These are phyloP conservation scores for Leptosomus discolor DNA, from an alignment of 2,113 vertebrate species.

Conservation along the genomic window DNA sequence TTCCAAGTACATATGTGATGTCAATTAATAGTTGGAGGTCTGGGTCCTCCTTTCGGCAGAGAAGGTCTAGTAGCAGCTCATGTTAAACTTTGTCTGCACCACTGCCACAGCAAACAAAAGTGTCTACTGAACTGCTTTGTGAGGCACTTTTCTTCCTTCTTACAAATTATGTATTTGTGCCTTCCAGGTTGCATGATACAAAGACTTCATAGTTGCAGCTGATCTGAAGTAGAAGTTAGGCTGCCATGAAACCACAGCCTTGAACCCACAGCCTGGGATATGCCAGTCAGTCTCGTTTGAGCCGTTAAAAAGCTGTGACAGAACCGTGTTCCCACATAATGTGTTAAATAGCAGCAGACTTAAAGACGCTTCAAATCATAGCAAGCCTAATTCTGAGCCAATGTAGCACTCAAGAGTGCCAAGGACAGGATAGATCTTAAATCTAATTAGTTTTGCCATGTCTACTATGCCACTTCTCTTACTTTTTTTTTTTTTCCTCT, in stretches of 20 bases:
- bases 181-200: neutral
- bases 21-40: neutral
- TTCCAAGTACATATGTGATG: neutral
- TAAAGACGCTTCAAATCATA: constrained; percentile 15
- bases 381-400: neutral
- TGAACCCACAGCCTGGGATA: neutral
- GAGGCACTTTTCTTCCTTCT: neutral
- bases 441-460: neutral
- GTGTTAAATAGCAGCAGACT: neutral
- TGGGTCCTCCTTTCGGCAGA: neutral
- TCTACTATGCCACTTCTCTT: neutral
- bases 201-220: neutral
- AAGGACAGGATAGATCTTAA: neutral
- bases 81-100: neutral
- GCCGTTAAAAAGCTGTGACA: neutral
- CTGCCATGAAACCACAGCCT: neutral
- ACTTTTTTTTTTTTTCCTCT: neutral
- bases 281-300: neutral
- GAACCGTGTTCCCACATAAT: neutral
- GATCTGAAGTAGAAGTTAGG: neutral
- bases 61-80: neutral
- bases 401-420: neutral
- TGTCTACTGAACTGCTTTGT: neutral
- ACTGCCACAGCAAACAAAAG: neutral
- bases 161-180: neutral